These are phyloP conservation scores for Ailurus styani DNA, from an alignment of 2,113 vertebrate species.

Conservation along the genomic window DNA sequence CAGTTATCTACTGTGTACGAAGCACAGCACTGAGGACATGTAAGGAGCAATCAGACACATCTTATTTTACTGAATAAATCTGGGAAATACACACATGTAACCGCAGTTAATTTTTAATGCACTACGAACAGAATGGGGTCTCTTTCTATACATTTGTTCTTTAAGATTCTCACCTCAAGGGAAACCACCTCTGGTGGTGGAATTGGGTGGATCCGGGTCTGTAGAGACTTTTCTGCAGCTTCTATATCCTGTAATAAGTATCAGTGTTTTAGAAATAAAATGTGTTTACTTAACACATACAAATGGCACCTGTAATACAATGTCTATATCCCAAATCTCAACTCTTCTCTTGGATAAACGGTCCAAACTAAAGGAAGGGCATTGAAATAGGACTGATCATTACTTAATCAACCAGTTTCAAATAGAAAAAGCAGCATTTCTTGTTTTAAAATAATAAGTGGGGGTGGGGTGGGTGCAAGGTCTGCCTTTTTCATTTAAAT, in stretches of 20 bases:
- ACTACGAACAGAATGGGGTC: background rate
- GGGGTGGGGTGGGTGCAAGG: background rate
- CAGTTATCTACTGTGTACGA: background rate
- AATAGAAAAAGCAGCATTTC: background rate
- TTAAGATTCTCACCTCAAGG: conserved; percentile 85
- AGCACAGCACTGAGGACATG: background rate
- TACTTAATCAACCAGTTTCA: background rate
- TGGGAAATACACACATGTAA: background rate
- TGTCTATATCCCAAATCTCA: background rate
- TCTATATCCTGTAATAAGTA: conserved; percentile 84
- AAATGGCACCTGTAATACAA: background rate
- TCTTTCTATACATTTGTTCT: background rate
- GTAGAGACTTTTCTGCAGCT: conserved; percentile 82
- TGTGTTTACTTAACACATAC: background rate
- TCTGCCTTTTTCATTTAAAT: conserved; percentile 42
- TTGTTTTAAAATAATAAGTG: background rate
- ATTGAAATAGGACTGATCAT: background rate
- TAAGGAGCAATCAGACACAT: background rate
- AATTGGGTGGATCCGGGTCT: conserved; percentile 61
- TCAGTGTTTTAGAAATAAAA: background rate
- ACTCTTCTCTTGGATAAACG: background rate
- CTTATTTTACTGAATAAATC: background rate
- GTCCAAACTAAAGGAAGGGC: background rate
- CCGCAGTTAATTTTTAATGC: background rate
- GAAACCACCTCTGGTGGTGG: conserved; percentile 78